phyloP scores from a whole-genome alignment of 2,797 vertebrate genomes.

The Phataginus tetradactyla region DNA sequence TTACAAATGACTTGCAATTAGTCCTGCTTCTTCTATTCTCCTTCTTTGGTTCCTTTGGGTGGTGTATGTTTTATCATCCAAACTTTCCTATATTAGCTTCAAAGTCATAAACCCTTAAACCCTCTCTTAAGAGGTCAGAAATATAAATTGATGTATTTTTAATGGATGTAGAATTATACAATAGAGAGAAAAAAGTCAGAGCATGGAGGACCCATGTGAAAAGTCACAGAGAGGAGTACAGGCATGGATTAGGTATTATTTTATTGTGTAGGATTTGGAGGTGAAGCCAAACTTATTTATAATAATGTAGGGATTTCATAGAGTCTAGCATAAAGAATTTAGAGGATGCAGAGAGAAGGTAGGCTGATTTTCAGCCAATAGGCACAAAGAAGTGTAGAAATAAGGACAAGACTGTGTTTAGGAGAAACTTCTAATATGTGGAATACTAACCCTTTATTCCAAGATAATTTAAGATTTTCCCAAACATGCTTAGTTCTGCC shows the following conservation, averaged over 20 bases:
- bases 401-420: neutral
- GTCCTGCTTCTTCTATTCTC: neutral
- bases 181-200: neutral
- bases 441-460: neutral
- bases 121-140: neutral
- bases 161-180: neutral
- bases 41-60: neutral
- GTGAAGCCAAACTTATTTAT: neutral
- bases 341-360: neutral
- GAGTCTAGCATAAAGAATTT: neutral
- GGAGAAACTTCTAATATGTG: neutral
- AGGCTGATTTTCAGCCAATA: neutral
- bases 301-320: neutral
- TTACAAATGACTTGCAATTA: neutral
- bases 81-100: neutral
- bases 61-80: neutral
- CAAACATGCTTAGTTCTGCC: neutral
- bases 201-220: rapidly evolving
- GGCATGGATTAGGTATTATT: too few relatives aligned
- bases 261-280: too few relatives aligned
- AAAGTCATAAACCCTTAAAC: neutral
- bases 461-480: neutral
- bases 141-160: neutral
- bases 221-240: neutral
- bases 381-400: neutral